Conservation (phyloP, 2,797 vertebrate species). For the Xenops minutus region DNA sequence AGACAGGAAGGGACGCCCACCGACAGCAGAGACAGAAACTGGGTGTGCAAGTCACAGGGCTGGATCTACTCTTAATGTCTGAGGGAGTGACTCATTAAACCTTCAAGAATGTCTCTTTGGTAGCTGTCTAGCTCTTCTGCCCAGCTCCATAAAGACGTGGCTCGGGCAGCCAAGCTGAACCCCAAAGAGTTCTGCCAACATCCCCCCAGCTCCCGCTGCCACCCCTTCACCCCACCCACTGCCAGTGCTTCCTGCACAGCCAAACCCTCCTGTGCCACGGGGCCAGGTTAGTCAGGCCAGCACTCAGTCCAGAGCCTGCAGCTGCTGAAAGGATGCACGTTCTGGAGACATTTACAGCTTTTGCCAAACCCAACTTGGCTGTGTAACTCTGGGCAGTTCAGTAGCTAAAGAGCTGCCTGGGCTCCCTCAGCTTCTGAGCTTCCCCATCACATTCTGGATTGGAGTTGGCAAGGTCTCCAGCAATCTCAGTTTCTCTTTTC, state of each 20-base stretch:
- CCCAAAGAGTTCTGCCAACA: neutral
- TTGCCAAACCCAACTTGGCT: neutral
- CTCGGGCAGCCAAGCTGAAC: neutral
- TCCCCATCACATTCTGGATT: neutral
- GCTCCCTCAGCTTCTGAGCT: neutral
- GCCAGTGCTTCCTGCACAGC: neutral
- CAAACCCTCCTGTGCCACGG: neutral
- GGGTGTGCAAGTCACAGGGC: neutral
- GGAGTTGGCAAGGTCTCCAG: neutral
- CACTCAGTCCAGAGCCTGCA: neutral
- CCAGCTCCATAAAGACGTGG: neutral
- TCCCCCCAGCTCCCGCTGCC: neutral
- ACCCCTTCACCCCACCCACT: neutral
- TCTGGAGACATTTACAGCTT: neutral
- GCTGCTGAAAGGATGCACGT: neutral
- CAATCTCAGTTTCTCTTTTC: neutral
- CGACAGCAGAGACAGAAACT: neutral
- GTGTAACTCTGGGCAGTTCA: neutral
- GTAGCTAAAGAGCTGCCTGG: neutral
- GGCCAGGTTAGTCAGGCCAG: neutral
- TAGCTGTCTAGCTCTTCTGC: neutral
- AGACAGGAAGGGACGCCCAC: neutral
- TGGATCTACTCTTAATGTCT: neutral
- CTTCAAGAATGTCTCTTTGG: neutral
- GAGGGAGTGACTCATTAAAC: neutral